These are phyloP conservation scores for Cavia porcellus DNA, from an alignment of 2,113 vertebrate species.

Conservation along the genomic window DNA sequence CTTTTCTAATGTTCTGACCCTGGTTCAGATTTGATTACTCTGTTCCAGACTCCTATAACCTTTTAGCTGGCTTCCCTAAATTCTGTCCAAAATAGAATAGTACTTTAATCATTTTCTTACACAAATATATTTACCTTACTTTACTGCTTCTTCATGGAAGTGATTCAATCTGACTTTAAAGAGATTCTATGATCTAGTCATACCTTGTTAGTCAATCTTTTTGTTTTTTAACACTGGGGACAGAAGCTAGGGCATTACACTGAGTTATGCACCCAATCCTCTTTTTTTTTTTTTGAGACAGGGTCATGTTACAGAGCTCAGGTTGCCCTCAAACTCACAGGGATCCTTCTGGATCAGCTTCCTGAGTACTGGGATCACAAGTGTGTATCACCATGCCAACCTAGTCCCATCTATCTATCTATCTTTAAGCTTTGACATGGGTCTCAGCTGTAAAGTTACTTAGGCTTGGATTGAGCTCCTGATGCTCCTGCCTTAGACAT, in stretches of 20 bases:
- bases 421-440: neutral
- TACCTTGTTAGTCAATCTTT: neutral
- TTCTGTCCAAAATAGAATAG: neutral
- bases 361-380: neutral
- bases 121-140: neutral
- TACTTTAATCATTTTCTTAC: neutral
- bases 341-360: neutral
- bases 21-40: neutral
- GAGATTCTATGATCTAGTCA: neutral
- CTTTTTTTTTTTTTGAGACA: neutral
- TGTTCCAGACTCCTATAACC: neutral
- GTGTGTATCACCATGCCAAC: neutral
- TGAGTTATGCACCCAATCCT: neutral
- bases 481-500: neutral
- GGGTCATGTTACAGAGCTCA: neutral
- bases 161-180: neutral
- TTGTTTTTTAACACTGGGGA: neutral
- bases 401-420: neutral
- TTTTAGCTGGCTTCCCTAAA: neutral
- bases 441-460: neutral
- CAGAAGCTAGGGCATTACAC: neutral
- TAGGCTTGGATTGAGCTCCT: neutral
- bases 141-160: neutral
- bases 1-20: neutral
- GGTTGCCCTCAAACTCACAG: neutral